Base-by-base conservation (phyloP, 2,113 vertebrate species). In the Anguilla japonica region DNA sequence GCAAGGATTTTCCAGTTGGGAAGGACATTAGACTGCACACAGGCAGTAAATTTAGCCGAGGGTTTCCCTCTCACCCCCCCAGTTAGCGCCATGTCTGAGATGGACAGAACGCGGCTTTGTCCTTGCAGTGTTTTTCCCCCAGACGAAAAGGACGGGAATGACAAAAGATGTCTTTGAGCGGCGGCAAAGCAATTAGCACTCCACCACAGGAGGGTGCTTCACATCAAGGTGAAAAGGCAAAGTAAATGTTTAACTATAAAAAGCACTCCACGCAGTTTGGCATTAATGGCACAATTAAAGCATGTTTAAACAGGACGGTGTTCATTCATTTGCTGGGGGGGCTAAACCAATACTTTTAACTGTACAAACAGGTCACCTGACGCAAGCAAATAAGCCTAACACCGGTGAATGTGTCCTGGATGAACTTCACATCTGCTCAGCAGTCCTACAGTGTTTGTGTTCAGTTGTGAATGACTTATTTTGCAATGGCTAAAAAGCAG, bases 221-320 rank as follows among this genome's bases (percentile, higher is more conserved):
- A 87, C 86, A 88, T 87, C 88, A 88, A 92, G 91, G 93, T 93
- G 92, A 93, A 92, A 94, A 91, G 89, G 86, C 87, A 79, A 88
- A 91, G 91, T 93, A 90, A 91, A 89, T 90, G 90, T 90, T 91
- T 90, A 90, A 89, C 89, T 91, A 91, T 92, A 89, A 88, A 90
- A 91, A 91, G 91, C 89, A 91, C 92, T 92, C 15, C 50, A 93
- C 88, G 88, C 89, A 91, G 91, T 91, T 93, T 90, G 91, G 85
- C 89, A 89, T 93, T 92, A 92, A 91, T 88, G 90, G 88, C 88
- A 90, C 93, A 93, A 94, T 94, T 95, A 93, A 94, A 93, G 93
- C 93, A 92, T 94, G 90, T 89, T 92, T 92, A 89, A 91, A 92
- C 90, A 91, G 63, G 79, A 88, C 84, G 93, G 79, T 29, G 71